Base-by-base conservation (phyloP, 2,888 invertebrate genomes). In the Pseudanteris insignis region DNA sequence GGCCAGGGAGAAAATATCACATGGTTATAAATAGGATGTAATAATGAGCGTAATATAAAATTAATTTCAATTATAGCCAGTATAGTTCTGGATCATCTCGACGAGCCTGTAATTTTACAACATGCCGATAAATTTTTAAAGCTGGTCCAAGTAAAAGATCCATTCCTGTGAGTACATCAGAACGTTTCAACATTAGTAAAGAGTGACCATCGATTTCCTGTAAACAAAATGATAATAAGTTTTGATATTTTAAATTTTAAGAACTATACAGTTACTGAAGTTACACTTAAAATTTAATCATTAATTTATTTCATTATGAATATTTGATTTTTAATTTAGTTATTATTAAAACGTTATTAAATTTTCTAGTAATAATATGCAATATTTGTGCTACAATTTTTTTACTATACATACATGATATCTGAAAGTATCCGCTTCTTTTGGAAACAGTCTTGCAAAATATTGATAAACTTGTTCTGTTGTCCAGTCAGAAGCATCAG, bases 171-270 rank as follows among this genome's bases (percentile, higher is more conserved):
- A 96, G 84, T 13, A 96, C 91, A 75, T 96, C 95, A 26, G 87
- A 86, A 64, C 96, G 84, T 70, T 89, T 89, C 78, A 96, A 87
- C 70, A 96, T 84, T 58, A 94, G 83, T 46, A 96, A 80, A 0
- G 94, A 91, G 71, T 88, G 87, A 0, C 96, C 96, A 83, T 96
- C 96, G 63, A 96, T 94, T 76, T 95, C 92, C 91, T 93, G 80
- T 14, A 80, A 78, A n/a, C n/a, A n/a, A n/a, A n/a, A n/a, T n/a
- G n/a, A n/a, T n/a, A n/a, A n/a, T n/a, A n/a, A n/a, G n/a, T n/a
- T n/a, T n/a, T n/a, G n/a, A n/a, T n/a, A n/a, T n/a, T n/a, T n/a
- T n/a, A n/a, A n/a, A n/a, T n/a, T n/a, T n/a, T n/a, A n/a, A n/a
- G n/a, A n/a, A n/a, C n/a, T n/a, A n/a, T n/a, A n/a, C n/a, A n/a